Evolutionary conservation across 2,888 invertebrate genomes (phyloP), one percentile per base, ranked within the genome.

Genomic region (Aethes cnicana): DNA sequence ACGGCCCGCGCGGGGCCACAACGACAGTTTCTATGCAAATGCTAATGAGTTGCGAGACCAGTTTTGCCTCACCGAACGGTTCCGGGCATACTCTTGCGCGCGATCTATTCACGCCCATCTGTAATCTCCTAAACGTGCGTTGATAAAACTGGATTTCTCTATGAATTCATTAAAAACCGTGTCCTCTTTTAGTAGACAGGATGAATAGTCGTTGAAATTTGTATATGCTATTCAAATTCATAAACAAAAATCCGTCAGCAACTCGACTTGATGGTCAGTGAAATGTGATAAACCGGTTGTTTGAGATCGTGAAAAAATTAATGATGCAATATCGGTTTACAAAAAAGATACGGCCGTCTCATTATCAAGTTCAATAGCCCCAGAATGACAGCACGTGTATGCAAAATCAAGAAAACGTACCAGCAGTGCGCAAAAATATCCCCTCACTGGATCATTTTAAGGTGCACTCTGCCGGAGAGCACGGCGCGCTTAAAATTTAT

Each of bases 1-100:
- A 73, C 69, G 73, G 74, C 69, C 63, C 62, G 61, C 72, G 68
- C 80, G 78, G 80, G 77, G 81, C 84, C 80, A 74, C 75, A 68
- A 77, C 82, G 86, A 85, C 88, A 87, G 87, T 88, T 86, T 87
- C 88, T 89, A 89, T 88, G 89, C 88, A 88, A 89, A 89, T 89
- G 80, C 75, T 75, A 77, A 80, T 82, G 81, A 85, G 84, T 79
- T 75, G 76, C 76, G 74, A 75, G 85, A 87, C 89, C 84, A 85
- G 88, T 89, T 88, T 77, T 72, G 80, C 74, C 74, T 75, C 74
- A 67, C 65, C 56, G 68, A 76, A 79, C 71, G 78, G 84, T 86
- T 87, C 88, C 86, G 87, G 87, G 80, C 85, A 78, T 74, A 74
- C 70, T 77, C 74, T 74, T 71, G 73, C 66, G 63, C 74, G 62